Percentiles rank a stretch among this genome's conserved stretches.
phyloP scores from a whole-genome alignment of 2,797 vertebrate species.

The Myotis daubentonii region DNA sequence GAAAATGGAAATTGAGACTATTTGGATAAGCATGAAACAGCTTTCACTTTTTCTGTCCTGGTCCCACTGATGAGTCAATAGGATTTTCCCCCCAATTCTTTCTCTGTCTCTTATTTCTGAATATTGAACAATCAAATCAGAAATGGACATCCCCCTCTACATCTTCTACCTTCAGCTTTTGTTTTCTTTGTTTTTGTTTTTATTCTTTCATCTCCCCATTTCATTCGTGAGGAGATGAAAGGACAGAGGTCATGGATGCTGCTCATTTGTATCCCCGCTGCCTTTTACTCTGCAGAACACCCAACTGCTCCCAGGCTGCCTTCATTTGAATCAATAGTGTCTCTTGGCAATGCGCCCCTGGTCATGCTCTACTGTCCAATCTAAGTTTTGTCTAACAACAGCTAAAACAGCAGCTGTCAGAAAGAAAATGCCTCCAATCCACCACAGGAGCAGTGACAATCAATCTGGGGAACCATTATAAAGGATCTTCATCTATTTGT shows the following conservation, averaged over 20 bases:
- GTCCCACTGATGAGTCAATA: not conserved
- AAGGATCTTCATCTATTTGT: not conserved
- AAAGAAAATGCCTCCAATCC: not conserved
- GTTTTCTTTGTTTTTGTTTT: not conserved
- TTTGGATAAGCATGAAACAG: not conserved
- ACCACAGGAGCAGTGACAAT: not conserved
- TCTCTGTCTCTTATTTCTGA: not conserved
- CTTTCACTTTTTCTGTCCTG: not conserved
- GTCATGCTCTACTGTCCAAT: not conserved
- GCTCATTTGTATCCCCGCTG: not conserved
- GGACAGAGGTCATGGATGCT: not conserved
- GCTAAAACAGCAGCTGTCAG: not conserved
- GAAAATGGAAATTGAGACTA: conserved; percentile 2
- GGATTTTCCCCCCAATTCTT: not conserved
- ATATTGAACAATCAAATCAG: not conserved
- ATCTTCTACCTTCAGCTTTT: not conserved
- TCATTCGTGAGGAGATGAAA: not conserved
- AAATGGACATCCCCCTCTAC: not conserved
- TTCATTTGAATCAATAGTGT: not conserved
- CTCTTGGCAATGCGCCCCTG: not conserved
- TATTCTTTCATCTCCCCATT: not conserved
- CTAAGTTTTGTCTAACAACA: not conserved
- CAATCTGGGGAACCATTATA: not conserved
- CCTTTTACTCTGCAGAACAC: not conserved
- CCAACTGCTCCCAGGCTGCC: not conserved